Conservation (phyloP, 2,113 vertebrate species). For the Martes martes region DNA sequence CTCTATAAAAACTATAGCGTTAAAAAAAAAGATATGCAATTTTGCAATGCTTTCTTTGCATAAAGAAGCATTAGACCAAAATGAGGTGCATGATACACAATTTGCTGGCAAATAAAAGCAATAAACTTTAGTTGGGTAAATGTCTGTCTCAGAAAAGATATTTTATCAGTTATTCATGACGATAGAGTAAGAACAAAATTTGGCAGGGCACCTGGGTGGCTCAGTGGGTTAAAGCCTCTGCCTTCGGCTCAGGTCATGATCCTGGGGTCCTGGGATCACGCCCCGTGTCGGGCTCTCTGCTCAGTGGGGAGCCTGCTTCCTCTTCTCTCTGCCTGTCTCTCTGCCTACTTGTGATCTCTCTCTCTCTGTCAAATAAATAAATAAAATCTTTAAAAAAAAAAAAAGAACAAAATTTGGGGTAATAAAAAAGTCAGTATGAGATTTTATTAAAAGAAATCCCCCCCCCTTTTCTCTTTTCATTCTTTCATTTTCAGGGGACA, state of each 20-base stretch:
- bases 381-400: too few relatives aligned
- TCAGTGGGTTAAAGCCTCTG: too few relatives aligned
- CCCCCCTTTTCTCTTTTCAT: neutral
- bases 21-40: neutral
- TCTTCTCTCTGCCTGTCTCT: too few relatives aligned
- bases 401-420: neutral
- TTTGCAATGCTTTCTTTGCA: neutral
- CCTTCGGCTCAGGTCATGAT: too few relatives aligned
- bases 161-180: neutral
- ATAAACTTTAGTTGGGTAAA: neutral
- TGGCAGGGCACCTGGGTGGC: too few relatives aligned
- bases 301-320: too few relatives aligned
- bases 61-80: neutral
- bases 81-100: neutral
- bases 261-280: too few relatives aligned
- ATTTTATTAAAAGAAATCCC: neutral
- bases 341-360: too few relatives aligned
- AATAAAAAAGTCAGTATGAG: neutral
- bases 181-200: neutral
- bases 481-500: neutral
- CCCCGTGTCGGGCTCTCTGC: too few relatives aligned
- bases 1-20: neutral
- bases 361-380: too few relatives aligned
- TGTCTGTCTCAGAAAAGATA: neutral
- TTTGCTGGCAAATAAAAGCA: neutral